Evolutionary conservation across 2,113 vertebrate genomes (phyloP), one percentile per base, ranked within the genome.

Genomic region (Tachycineta bicolor): DNA sequence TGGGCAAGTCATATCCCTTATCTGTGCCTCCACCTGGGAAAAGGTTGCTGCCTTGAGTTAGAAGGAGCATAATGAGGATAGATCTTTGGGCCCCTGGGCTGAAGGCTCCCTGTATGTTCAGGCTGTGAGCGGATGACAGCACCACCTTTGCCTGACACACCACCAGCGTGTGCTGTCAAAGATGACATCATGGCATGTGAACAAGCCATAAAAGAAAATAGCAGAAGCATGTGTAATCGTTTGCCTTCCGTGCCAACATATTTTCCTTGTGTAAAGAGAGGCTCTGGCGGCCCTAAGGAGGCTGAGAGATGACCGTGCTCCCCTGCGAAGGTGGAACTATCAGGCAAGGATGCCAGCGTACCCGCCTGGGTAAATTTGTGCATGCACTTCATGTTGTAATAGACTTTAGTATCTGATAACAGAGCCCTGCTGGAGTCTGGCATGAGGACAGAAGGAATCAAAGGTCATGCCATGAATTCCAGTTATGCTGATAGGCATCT

Each of bases 401-500:
- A 91, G 92, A 59, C 73, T 77, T 97, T 80, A 90, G 83, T 94
- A 92, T 93, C 89, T 93, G 96, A 96, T 97, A 97, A 96, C 87
- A 82, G 95, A 94, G 73, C 93, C 89, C 94, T 95, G 92, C 87
- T 93, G 96, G 95, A 97, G 92, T 96, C 96, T 96, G 96, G 96
- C 94, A 95, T 59, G 74, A 92, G 41, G 96, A 95, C 94, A 97
- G 90, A 94, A 95, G 63, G 82, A 96, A 96, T 95, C 90, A 93
- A 94, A 97, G 95, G 92, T 95, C 94, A 78, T 87, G 93, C 95
- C 94, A 93, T 87, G 96, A 96, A 97, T 97, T 97, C 95, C 97
- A 97, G 93, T 94, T 95, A 97, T 96, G 97, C 83, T 94, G 96
- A 97, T 96, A 96, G 90, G 89, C 87, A 97, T 95, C 94, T 92